A percentile compares a stretch with the other conserved stretches of the same genome.
Conservation (phyloP, 2,888 invertebrate species). For the Dinocampus coccinellae region DNA sequence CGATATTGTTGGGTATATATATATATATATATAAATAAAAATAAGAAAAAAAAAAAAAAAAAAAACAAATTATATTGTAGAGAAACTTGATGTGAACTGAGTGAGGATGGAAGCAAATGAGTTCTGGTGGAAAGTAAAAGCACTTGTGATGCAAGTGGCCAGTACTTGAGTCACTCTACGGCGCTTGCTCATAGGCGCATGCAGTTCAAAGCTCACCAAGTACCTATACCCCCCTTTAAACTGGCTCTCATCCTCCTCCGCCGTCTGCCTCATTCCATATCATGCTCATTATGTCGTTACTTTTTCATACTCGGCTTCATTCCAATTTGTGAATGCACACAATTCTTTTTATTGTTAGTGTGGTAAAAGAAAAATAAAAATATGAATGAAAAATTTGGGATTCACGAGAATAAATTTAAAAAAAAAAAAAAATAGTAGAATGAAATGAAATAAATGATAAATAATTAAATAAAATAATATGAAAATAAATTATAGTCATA, state of each 20-base stretch:
- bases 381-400: too few relatives aligned
- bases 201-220: slow-evolving; percentile 49
- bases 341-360: neutral
- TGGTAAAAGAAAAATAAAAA: neutral
- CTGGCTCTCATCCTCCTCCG: neutral
- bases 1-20: neutral
- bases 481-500: too few relatives aligned
- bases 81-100: slow-evolving; percentile 47
- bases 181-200: slow-evolving; percentile 40
- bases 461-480: too few relatives aligned
- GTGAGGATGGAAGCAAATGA: slow-evolving; percentile 45
- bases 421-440: too few relatives aligned
- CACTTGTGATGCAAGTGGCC: slow-evolving; percentile 55
- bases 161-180: slow-evolving; percentile 52
- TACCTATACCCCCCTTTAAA: slow-evolving; percentile 31
- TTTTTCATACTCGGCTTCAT: slow-evolving; percentile 33
- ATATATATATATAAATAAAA: neutral
- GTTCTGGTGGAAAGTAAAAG: slow-evolving; percentile 52
- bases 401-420: too few relatives aligned
- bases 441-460: too few relatives aligned
- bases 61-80: too few relatives aligned
- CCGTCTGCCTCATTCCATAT: slow-evolving; percentile 40
- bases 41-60: too few relatives aligned
- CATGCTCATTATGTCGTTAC: slow-evolving; percentile 46
- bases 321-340: slow-evolving; percentile 35